Conservation (phyloP, 2,888 invertebrate genomes). For the Digitonthophagus gazella region DNA sequence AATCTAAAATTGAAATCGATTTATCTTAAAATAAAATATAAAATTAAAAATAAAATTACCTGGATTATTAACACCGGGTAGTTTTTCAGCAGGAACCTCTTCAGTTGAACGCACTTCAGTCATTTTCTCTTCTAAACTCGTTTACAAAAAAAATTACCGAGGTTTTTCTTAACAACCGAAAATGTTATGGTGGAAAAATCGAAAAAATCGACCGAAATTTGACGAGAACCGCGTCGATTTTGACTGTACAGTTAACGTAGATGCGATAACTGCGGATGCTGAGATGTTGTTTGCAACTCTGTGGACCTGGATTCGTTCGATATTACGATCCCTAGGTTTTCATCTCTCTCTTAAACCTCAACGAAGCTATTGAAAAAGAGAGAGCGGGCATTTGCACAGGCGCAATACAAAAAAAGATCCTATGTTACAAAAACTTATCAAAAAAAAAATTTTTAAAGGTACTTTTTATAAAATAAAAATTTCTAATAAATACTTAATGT, state of each 20-base stretch:
- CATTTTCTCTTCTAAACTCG: too few relatives aligned
- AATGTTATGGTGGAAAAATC: too few relatives aligned
- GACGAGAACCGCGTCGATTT: too few relatives aligned
- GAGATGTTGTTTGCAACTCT: constrained; percentile 4
- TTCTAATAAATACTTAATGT: too few relatives aligned
- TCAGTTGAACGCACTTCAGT: constrained; percentile 38
- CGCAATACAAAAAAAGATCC: neutral
- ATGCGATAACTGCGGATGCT: constrained; percentile 3
- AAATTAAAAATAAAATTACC: constrained; percentile 8
- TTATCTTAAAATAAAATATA: neutral
- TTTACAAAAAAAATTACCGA: too few relatives aligned
- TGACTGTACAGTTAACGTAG: neutral
- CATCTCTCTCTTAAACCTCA: neutral
- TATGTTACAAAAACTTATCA: too few relatives aligned
- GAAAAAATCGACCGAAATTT: too few relatives aligned
- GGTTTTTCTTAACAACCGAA: too few relatives aligned
- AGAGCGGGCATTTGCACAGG: neutral
- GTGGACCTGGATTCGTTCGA: constrained; percentile 1
- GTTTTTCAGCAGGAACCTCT: constrained; percentile 33
- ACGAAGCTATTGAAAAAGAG: neutral
- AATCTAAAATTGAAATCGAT: neutral
- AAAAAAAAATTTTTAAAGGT: too few relatives aligned
- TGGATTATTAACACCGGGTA: constrained; percentile 51
- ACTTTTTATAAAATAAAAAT: too few relatives aligned
- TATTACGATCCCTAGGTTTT: neutral